phyloP scores from a whole-genome alignment of 2,888 invertebrate genomes.

The Spialia ferax region DNA sequence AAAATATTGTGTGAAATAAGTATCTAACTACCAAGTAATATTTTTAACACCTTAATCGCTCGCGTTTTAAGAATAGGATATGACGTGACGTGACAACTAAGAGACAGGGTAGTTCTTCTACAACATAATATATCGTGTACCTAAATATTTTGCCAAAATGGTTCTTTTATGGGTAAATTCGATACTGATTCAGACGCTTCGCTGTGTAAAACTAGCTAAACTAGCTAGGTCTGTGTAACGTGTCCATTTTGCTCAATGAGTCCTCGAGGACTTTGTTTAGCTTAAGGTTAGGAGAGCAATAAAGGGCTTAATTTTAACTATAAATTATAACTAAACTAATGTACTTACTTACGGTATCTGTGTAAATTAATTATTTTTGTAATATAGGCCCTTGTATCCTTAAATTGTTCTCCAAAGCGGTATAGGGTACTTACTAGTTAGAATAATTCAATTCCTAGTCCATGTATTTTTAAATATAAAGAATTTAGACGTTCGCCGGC shows the following conservation, averaged over 20 bases:
- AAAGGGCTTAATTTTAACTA: slow-evolving; percentile 65
- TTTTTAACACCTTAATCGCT: too few species aligned
- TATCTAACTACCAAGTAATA: too few species aligned
- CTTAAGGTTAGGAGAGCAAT: slow-evolving; percentile 79
- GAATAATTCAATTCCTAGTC: slow-evolving; percentile 86
- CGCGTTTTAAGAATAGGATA: too few species aligned
- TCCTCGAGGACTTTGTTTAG: slow-evolving; percentile 75
- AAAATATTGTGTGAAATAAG: too few species aligned
- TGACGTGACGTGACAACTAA: too few species aligned
- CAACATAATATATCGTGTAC: not conserved
- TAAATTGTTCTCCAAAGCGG: slow-evolving; percentile 82
- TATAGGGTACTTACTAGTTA: slow-evolving; percentile 86
- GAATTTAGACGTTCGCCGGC: slow-evolving; percentile 76
- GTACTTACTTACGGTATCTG: slow-evolving; percentile 69
- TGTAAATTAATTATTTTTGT: slow-evolving; percentile 62
- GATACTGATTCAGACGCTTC: slow-evolving; percentile 23
- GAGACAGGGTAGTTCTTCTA: too few species aligned
- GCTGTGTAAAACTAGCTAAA: slow-evolving; percentile 54
- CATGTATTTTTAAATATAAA: slow-evolving; percentile 82
- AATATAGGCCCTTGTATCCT: slow-evolving; percentile 68
- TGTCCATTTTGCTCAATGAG: slow-evolving; percentile 85
- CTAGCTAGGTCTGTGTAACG: slow-evolving; percentile 69
- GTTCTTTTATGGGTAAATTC: slow-evolving; percentile 21
- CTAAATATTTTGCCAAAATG: not conserved
- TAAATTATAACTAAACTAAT: slow-evolving; percentile 54